Conservation (phyloP, 2,797 vertebrate genomes). For the Miichthys miiuy region DNA sequence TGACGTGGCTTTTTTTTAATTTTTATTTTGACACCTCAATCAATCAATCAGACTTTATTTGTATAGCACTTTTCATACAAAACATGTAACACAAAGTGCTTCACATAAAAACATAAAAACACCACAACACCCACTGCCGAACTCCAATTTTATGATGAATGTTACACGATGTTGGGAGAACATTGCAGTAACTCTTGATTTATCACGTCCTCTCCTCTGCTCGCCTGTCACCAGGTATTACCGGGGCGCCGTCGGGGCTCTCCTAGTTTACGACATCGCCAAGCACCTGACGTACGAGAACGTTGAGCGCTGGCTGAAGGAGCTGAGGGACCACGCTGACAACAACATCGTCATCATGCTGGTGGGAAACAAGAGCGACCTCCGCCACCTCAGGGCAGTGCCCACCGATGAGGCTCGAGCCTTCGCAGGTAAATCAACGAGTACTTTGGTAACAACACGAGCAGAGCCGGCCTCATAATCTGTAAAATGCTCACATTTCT, state of each 20-base stretch:
- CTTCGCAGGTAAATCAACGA: conserved; percentile 87
- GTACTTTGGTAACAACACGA: not conserved
- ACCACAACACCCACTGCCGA: no score
- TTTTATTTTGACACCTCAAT: no score
- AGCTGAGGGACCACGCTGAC: conserved; percentile 95
- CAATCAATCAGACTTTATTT: no score
- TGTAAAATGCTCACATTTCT: not conserved
- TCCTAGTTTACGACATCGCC: conserved; percentile 96
- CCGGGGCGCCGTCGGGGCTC: conserved; percentile 93
- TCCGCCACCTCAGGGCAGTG: conserved; percentile 94
- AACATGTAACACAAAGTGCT: no score
- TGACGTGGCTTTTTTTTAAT: no score
- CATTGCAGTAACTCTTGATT: no score
- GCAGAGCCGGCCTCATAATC: no score
- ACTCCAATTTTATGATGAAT: no score
- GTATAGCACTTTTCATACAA: no score
- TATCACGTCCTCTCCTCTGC: no score
- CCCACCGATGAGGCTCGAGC: conserved; percentile 91
- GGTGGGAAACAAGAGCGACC: conserved; percentile 97
- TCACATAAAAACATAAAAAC: no score
- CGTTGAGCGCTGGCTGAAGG: conserved; percentile 97
- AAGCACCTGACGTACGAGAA: conserved; percentile 98
- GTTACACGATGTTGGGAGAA: no score
- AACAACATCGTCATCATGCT: conserved; percentile 99
- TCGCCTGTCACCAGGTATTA: conserved; percentile 78